phyloP scores from a whole-genome alignment of 2,113 vertebrate genomes.

The western clawed frog (Xenopus tropicalis) region DNA sequence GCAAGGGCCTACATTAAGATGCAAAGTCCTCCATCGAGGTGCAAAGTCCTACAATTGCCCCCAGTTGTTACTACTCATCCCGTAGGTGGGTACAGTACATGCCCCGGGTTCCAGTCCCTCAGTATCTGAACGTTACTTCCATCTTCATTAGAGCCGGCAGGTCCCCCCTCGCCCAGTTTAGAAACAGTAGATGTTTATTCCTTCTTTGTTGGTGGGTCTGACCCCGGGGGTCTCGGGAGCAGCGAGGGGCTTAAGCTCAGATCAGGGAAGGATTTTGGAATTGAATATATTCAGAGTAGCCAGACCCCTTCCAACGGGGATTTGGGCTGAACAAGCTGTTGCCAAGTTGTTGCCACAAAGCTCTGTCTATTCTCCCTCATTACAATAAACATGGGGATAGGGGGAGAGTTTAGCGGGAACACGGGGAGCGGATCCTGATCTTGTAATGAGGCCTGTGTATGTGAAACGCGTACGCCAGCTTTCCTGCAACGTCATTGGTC shows the following conservation, averaged over 20 bases:
- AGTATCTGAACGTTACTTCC: conserved; percentile 56
- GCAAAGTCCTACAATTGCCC: too few species aligned
- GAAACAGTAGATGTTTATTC: conserved; percentile 67
- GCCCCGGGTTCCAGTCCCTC: too few species aligned
- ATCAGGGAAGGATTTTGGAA: conserved; percentile 89
- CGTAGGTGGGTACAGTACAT: too few species aligned
- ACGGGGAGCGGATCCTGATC: background rate
- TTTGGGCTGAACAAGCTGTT: conserved; percentile 84
- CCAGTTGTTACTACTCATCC: too few species aligned
- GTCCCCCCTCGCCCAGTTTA: conserved; percentile 64
- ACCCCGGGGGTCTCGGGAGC: conserved; percentile 74
- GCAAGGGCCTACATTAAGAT: too few species aligned
- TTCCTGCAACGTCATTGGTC: too few species aligned
- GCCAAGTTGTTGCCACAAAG: conserved; percentile 59
- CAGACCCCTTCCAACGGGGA: conserved; percentile 72
- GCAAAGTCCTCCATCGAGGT: too few species aligned
- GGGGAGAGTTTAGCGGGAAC: background rate
- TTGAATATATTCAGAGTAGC: conserved; percentile 88
- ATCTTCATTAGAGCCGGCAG: conserved; percentile 64
- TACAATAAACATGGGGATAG: conserved; percentile 43
- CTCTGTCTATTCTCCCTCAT: conserved; percentile 54
- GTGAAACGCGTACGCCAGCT: too few species aligned
- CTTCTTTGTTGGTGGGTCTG: conserved; percentile 77
- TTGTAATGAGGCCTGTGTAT: too few species aligned
- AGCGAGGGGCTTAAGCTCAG: conserved; percentile 78